Evolutionary conservation across 2,888 invertebrate species (phyloP).

Genomic region (Ethmia dodecea): DNA sequence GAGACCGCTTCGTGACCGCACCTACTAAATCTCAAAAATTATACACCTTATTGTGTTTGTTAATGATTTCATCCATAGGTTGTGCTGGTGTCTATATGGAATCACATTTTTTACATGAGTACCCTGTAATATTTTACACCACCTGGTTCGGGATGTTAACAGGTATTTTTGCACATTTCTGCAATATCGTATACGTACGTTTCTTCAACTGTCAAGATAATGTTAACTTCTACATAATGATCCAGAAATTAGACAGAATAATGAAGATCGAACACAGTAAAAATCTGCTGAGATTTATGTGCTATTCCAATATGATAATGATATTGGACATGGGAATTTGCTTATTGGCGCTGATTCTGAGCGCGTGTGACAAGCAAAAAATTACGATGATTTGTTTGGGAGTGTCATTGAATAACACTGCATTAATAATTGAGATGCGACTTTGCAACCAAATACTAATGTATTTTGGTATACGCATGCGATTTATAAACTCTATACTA

Average conservation of each 20-base stretch:
- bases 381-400: too few species aligned
- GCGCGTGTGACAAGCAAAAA: too few species aligned
- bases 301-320: too few species aligned
- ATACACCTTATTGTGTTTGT: slow-evolving; percentile 21
- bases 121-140: slow-evolving; percentile 24
- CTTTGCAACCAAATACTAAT: slow-evolving; percentile 34
- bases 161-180: too few species aligned
- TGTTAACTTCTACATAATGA: slow-evolving; percentile 35
- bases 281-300: too few species aligned
- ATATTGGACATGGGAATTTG: too few species aligned
- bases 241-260: slow-evolving; percentile 46
- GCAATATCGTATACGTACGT: slow-evolving; percentile 36
- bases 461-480: slow-evolving; percentile 37
- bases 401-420: slow-evolving; percentile 22
- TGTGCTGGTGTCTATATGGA: too few species aligned
- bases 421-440: slow-evolving; percentile 34
- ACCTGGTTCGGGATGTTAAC: too few species aligned
- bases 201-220: slow-evolving; percentile 39
- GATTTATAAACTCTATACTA: slow-evolving; percentile 43
- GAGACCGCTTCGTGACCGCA: slow-evolving; percentile 35
- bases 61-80: slow-evolving; percentile 17
- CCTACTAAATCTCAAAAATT: slow-evolving; percentile 41
- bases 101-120: too few species aligned
- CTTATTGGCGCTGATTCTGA: too few species aligned
- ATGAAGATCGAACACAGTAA: slow-evolving; percentile 43